Evolutionary conservation across 2,888 invertebrate species (phyloP).

Genomic region (Ormia ochracea): DNA sequence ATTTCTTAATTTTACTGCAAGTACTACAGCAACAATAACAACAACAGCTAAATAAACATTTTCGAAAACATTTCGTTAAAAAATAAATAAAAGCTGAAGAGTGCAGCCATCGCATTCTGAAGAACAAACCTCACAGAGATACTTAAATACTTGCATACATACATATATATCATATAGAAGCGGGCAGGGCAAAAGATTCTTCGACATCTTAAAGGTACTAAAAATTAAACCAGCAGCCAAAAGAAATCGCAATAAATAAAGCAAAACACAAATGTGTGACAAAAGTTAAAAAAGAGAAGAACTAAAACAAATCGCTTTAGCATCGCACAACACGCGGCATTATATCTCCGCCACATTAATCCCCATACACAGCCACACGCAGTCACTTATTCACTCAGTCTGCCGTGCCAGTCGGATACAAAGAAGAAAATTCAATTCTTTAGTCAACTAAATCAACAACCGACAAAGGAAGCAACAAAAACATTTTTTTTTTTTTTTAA

Average conservation of each 20-base stretch:
- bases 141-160: too few relatives aligned
- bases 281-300: background rate
- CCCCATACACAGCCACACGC: background rate
- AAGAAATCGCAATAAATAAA: slow-evolving; percentile 22
- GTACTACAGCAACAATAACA: slow-evolving; percentile 3
- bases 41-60: slow-evolving; percentile 18
- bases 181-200: background rate
- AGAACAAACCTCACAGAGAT: slow-evolving; percentile 5
- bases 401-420: background rate
- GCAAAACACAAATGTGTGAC: slow-evolving; percentile 20
- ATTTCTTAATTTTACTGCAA: background rate
- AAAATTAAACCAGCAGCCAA: background rate
- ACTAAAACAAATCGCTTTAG: slow-evolving; percentile 12
- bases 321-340: slow-evolving; percentile 22
- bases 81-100: background rate
- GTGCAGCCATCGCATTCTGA: slow-evolving; percentile 33
- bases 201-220: background rate
- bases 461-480: background rate
- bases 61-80: slow-evolving; percentile 12
- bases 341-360: slow-evolving; percentile 20
- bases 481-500: too few relatives aligned
- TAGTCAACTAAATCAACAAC: slow-evolving; percentile 4
- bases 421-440: slow-evolving; percentile 19
- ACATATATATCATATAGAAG: too few relatives aligned
- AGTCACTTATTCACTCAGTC: background rate